These are phyloP conservation scores for Ispidina picta DNA, from an alignment of 2,797 vertebrate genomes.

Conservation along the genomic window DNA sequence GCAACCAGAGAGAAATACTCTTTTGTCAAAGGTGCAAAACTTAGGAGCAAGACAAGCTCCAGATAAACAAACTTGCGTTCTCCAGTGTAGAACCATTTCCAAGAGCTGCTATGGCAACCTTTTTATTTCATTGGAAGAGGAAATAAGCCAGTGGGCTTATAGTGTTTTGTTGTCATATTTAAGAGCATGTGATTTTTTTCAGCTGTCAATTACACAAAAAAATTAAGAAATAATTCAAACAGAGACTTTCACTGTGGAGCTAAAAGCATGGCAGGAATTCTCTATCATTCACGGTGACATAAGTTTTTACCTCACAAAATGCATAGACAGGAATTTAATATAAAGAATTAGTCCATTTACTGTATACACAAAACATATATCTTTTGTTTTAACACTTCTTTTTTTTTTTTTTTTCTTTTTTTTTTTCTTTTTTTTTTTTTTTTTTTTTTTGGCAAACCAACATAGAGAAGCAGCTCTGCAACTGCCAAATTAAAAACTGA, in stretches of 20 bases:
- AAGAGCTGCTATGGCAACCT: constrained; percentile 71
- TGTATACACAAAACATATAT: constrained; percentile 83
- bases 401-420: background rate
- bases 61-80: constrained; percentile 60
- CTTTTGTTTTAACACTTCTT: constrained; percentile 72
- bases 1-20: constrained; percentile 68
- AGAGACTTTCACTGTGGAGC: constrained; percentile 81
- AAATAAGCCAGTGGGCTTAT: constrained; percentile 74
- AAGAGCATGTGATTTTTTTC: constrained; percentile 77
- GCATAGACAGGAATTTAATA: constrained; percentile 88
- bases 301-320: constrained; percentile 86
- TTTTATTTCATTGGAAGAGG: constrained; percentile 74
- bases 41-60: constrained; percentile 69
- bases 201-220: constrained; percentile 76
- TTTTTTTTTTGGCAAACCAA: constrained; percentile 71
- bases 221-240: constrained; percentile 76
- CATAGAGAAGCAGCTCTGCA: constrained; percentile 78
- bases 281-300: constrained; percentile 83
- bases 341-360: constrained; percentile 86
- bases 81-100: constrained; percentile 71
- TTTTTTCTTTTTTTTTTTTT: constrained; percentile 66
- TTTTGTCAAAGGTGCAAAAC: constrained; percentile 76
- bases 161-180: constrained; percentile 76
- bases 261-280: constrained; percentile 82
- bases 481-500: constrained; percentile 79